Percentiles rank a stretch among this genome's conserved stretches.
These are phyloP conservation scores for Oligia fasciuncula DNA, from an alignment of 2,888 invertebrate genomes.

Conservation along the genomic window DNA sequence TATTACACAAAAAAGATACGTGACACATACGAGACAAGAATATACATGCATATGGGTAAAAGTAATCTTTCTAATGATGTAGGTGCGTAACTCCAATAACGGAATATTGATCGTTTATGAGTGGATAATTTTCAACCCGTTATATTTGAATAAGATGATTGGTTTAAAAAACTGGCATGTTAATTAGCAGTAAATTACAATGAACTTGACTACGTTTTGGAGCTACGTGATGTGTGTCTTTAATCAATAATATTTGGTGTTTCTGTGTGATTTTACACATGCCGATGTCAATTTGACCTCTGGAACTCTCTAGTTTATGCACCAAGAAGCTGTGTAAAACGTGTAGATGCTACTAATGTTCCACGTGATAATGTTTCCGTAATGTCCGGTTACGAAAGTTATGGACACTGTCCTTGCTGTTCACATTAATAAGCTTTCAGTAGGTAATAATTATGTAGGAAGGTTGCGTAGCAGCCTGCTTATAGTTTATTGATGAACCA, in stretches of 20 bases:
- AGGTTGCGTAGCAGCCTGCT: not conserved
- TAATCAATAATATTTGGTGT: constrained; percentile 9
- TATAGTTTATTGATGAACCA: constrained; percentile 24
- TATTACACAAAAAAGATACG: constrained; percentile 24
- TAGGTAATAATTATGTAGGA: constrained; percentile 24
- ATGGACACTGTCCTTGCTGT: constrained; percentile 7
- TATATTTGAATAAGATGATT: constrained; percentile 43
- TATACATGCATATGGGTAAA: constrained; percentile 20
- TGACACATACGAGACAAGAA: constrained; percentile 22
- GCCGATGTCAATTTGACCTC: constrained; percentile 17
- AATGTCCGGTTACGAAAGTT: constrained; percentile 27
- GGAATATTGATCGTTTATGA: constrained; percentile 36
- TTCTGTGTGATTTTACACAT: constrained; percentile 4
- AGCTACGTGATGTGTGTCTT: not conserved
- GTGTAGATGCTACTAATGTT: constrained; percentile 6
- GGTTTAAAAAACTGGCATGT: constrained; percentile 26
- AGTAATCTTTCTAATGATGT: constrained; percentile 35
- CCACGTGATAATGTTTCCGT: constrained; percentile 11
- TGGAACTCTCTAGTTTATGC: not conserved
- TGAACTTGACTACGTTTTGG: constrained; percentile 24
- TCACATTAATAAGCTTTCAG: constrained; percentile 26
- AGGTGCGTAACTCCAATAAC: constrained; percentile 31
- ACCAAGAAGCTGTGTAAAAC: not conserved
- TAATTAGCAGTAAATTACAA: constrained; percentile 47
- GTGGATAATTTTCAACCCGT: constrained; percentile 38